Conservation (phyloP, 2,888 invertebrate species). For the Xanthia icteritia region DNA sequence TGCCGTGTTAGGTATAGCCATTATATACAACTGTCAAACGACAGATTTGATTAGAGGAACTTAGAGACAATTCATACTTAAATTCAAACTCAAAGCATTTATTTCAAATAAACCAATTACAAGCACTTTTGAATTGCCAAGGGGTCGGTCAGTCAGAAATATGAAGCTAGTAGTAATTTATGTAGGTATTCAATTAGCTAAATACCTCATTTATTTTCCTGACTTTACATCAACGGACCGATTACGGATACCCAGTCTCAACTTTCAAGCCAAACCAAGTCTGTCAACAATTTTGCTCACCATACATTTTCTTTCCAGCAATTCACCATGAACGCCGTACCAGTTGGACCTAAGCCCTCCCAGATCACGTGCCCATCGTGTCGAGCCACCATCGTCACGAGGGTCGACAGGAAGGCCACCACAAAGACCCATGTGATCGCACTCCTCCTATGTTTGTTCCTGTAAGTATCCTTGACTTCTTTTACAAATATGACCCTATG, state of each 20-base stretch:
- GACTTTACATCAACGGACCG: background rate
- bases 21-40: no score
- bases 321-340: slow-evolving; percentile 65
- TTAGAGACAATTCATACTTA: no score
- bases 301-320: slow-evolving; percentile 35
- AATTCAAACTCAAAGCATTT: no score
- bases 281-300: background rate
- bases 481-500: background rate
- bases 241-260: background rate
- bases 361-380: slow-evolving; percentile 89
- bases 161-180: no score
- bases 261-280: background rate
- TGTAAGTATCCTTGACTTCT: slow-evolving; percentile 66
- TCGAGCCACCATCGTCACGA: slow-evolving; percentile 84
- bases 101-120: no score
- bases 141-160: no score
- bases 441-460: slow-evolving; percentile 77
- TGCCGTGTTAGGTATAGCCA: no score
- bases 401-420: slow-evolving; percentile 83
- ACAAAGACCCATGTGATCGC: slow-evolving; percentile 90
- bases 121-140: no score
- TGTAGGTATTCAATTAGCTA: no score
- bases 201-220: background rate
- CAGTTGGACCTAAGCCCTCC: slow-evolving; percentile 86
- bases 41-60: no score